Evolutionary conservation across 2,113 vertebrate species (phyloP).

Genomic region (Rhombomys opimus): DNA sequence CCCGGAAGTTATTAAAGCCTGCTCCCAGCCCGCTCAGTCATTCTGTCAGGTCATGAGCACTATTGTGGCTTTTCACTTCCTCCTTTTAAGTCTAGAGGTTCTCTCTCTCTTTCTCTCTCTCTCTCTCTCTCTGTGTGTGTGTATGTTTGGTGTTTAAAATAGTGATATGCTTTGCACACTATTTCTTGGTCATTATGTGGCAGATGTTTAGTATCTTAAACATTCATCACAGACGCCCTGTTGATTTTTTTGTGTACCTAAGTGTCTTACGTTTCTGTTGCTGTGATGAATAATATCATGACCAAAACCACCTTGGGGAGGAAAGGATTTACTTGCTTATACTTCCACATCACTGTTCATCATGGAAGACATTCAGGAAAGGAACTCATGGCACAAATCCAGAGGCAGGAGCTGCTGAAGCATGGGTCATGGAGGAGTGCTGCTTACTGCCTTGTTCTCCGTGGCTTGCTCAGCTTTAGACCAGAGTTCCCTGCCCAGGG

Average conservation of each 20-base stretch:
- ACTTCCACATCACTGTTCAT: neutral
- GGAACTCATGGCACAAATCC: neutral
- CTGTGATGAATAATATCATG: neutral
- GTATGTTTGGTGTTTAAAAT: neutral
- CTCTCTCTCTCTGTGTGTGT: neutral
- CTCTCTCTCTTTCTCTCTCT: conserved; percentile 57
- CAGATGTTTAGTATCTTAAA: conserved; percentile 16
- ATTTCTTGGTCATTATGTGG: conserved; percentile 46
- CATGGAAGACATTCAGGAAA: neutral
- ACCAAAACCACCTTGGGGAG: neutral
- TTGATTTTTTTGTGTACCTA: neutral
- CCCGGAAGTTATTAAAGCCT: conserved; percentile 49
- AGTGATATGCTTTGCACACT: neutral
- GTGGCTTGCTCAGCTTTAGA: neutral
- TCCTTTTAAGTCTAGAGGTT: neutral
- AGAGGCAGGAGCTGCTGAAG: neutral
- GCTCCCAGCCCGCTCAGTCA: neutral
- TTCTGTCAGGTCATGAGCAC: neutral
- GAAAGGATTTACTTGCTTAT: neutral
- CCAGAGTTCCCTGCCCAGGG: neutral
- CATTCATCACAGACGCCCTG: neutral
- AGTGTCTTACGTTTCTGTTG: neutral
- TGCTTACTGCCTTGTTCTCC: neutral
- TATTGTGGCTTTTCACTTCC: conserved; percentile 65
- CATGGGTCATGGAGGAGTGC: neutral